Conservation (phyloP, 1,140 invertebrate species). For the Drosophila miranda region DNA sequence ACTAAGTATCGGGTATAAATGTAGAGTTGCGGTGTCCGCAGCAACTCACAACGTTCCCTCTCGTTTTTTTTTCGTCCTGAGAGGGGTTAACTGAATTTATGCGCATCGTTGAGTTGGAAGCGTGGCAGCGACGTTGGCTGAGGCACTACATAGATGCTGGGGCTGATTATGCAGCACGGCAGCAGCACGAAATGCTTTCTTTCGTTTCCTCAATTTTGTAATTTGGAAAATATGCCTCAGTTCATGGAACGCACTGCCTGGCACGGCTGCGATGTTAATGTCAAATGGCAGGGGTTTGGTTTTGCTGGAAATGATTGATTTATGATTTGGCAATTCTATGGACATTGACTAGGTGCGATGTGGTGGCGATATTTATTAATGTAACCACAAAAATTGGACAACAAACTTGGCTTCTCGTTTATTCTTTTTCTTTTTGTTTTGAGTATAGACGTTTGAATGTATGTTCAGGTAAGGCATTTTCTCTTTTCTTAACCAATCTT, state of each 20-base stretch:
- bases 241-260: constrained; percentile 12
- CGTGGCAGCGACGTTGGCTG: constrained; percentile 58
- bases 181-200: constrained; percentile 56
- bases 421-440: not conserved
- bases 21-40: too few relatives aligned
- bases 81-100: constrained; percentile 81
- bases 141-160: constrained; percentile 24
- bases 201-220: constrained; percentile 48
- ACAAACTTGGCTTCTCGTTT: not conserved
- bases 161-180: constrained; percentile 66
- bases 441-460: not conserved
- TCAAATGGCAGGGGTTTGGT: constrained; percentile 27
- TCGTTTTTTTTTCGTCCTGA: not conserved
- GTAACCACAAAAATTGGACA: not conserved
- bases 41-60: too few relatives aligned
- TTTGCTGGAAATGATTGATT: constrained; percentile 71
- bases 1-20: too few relatives aligned
- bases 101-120: constrained; percentile 64
- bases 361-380: not conserved
- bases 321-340: constrained; percentile 49
- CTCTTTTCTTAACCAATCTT: not conserved
- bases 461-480: too few relatives aligned
- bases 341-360: not conserved
- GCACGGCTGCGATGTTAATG: not conserved
- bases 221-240: constrained; percentile 75